Conservation (phyloP, 1,140 invertebrate species). For the Diorhabda carinulata region DNA sequence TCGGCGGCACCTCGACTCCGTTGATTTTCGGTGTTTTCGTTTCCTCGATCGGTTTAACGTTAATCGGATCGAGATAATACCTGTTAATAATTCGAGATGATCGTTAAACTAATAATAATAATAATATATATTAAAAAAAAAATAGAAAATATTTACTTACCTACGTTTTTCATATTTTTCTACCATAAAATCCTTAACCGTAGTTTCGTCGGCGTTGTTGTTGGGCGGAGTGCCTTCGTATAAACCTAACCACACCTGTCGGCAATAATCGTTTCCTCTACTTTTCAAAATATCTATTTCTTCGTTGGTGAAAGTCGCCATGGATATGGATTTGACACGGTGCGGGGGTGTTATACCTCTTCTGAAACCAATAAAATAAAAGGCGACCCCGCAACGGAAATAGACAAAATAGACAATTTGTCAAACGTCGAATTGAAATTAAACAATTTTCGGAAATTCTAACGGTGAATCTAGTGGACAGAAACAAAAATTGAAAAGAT, state of each 20-base stretch:
- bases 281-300: conserved; percentile 89
- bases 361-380: conserved; percentile 59
- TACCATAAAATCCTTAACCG: conserved; percentile 85
- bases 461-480: too few relatives aligned
- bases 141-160: neutral
- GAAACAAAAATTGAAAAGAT: too few relatives aligned
- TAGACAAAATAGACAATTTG: too few relatives aligned
- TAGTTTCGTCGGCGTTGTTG: conserved; percentile 79
- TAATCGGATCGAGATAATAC: conserved; percentile 64
- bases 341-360: conserved; percentile 95
- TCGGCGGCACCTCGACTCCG: conserved; percentile 10
- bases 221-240: conserved; percentile 59
- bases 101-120: neutral
- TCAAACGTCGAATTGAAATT: too few relatives aligned
- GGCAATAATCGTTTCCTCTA: conserved; percentile 91
- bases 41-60: conserved; percentile 23
- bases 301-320: conserved; percentile 94
- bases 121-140: too few relatives aligned
- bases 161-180: conserved; percentile 89
- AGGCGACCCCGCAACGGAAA: too few relatives aligned
- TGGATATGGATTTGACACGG: conserved; percentile 96
- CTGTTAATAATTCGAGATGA: conserved; percentile 33
- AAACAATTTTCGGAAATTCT: too few relatives aligned
- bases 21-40: conserved; percentile 17
- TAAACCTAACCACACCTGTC: conserved; percentile 84